phyloP scores from a whole-genome alignment of 2,113 vertebrate genomes.

The Noctilio leporinus region DNA sequence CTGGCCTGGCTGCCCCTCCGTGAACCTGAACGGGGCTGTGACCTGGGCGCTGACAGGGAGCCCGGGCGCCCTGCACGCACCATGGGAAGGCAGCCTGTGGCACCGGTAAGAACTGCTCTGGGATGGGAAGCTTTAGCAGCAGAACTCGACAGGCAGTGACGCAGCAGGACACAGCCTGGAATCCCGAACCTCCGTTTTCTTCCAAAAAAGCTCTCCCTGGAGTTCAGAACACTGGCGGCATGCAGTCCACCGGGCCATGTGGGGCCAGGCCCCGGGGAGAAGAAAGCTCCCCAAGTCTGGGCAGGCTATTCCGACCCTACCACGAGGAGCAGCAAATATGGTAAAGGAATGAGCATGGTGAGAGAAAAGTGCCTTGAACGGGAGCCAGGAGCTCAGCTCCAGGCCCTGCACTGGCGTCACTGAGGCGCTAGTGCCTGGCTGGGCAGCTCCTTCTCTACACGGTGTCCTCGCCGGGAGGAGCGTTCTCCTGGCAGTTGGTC shows the following conservation, averaged over 20 bases:
- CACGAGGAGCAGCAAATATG: conserved; percentile 18
- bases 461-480: neutral
- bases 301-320: neutral
- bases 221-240: neutral
- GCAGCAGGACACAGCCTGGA: neutral
- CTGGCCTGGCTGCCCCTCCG: conserved; percentile 21
- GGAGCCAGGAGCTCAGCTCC: neutral
- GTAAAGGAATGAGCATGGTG: conserved; percentile 16
- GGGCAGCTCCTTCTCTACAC: neutral
- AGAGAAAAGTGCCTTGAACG: neutral
- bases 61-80: neutral
- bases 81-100: neutral
- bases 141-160: rapidly evolving
- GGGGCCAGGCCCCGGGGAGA: neutral
- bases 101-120: neutral
- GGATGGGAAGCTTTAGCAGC: neutral
- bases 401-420: rapidly evolving
- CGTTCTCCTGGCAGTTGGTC: neutral
- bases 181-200: neutral
- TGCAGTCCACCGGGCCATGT: rapidly evolving
- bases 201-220: neutral
- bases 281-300: neutral
- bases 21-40: neutral
- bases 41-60: neutral
- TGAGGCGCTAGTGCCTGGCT: neutral